These are phyloP conservation scores for Patella pellucida DNA, from an alignment of 2,888 invertebrate species.

Conservation along the genomic window DNA sequence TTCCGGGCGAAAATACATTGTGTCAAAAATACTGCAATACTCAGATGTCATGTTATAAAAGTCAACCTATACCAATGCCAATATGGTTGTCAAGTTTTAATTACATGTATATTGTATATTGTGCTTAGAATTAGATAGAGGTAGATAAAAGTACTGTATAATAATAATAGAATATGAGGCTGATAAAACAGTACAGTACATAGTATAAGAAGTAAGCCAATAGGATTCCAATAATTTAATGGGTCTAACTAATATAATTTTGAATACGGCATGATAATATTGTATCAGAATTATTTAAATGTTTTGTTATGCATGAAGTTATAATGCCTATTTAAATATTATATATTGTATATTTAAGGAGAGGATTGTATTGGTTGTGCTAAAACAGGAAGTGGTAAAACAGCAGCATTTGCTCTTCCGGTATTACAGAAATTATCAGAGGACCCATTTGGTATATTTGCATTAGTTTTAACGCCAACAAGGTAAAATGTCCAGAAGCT, in stretches of 20 bases:
- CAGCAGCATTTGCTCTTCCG: constrained; percentile 95
- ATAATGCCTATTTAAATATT: neutral
- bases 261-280: neutral
- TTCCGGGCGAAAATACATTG: no score
- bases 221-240: neutral
- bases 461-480: constrained; percentile 93
- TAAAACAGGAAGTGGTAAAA: constrained; percentile 98
- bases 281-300: neutral
- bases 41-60: no score
- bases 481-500: constrained; percentile 71
- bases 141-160: no score
- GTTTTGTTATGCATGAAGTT: neutral
- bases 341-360: constrained; percentile 72
- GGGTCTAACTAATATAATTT: neutral
- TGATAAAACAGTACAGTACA: no score
- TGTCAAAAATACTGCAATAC: no score
- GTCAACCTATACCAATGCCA: no score
- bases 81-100: no score
- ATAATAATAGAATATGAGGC: no score
- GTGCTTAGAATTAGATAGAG: no score
- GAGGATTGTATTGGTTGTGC: constrained; percentile 95
- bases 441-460: constrained; percentile 97
- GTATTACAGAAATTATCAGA: constrained; percentile 91
- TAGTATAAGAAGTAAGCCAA: no score
- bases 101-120: no score